Conservation (phyloP, 2,113 vertebrate species). For the Eleginops maclovinus region DNA sequence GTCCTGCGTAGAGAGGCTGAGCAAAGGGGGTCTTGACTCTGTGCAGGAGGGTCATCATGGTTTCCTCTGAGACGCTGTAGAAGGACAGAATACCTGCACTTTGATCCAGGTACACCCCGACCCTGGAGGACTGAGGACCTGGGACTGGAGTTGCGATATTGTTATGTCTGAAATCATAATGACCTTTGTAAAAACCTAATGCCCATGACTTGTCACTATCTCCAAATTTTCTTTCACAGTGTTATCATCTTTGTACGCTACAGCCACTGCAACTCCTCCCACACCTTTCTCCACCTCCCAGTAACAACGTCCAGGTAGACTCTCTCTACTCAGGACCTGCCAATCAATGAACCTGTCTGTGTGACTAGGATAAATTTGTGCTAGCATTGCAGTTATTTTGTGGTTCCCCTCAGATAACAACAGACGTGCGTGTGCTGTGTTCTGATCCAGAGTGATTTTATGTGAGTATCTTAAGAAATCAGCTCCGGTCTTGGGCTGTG, state of each 20-base stretch:
- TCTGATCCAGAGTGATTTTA: slow-evolving; percentile 3
- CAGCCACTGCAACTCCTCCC: neutral
- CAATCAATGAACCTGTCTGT: slow-evolving; percentile 22
- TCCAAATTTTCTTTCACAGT: slow-evolving; percentile 29
- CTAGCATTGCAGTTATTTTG: too few relatives aligned
- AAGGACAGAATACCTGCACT: slow-evolving; percentile 15
- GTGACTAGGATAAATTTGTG: neutral
- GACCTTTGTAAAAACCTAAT: neutral
- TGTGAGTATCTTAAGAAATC: neutral
- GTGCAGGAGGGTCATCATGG: slow-evolving; percentile 31
- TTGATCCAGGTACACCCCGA: slow-evolving; percentile 33
- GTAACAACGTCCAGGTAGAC: slow-evolving; percentile 25
- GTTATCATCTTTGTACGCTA: slow-evolving; percentile 7
- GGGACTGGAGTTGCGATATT: neutral
- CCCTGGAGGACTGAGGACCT: neutral
- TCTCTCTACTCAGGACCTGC: slow-evolving; percentile 43
- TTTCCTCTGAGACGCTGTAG: slow-evolving; percentile 4
- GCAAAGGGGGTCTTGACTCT: too few relatives aligned
- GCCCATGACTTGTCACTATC: slow-evolving; percentile 19
- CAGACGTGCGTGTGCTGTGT: slow-evolving; percentile 6
- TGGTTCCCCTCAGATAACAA: slow-evolving; percentile 15
- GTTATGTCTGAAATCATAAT: neutral
- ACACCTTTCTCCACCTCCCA: slow-evolving; percentile 36
- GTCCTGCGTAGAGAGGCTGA: neutral
- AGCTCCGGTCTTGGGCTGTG: neutral